phyloP scores from a whole-genome alignment of 1,140 invertebrate species.

The Bombus huntii region DNA sequence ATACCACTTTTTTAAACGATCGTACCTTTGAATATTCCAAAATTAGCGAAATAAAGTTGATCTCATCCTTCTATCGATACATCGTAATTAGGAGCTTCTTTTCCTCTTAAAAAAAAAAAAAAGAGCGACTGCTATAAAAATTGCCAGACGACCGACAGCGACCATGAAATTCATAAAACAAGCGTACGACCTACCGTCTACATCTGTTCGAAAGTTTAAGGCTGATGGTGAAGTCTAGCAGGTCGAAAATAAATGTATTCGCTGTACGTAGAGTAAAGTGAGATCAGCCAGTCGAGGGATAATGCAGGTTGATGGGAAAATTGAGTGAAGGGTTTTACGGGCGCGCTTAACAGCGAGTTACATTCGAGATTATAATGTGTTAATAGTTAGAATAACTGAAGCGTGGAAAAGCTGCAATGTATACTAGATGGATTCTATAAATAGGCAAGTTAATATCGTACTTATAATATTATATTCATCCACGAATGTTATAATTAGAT shows the following conservation, averaged over 20 bases:
- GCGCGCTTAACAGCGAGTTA: constrained; percentile 37
- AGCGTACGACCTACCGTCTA: no score
- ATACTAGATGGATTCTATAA: not conserved
- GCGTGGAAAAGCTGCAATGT: not conserved
- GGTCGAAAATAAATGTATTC: constrained; percentile 27
- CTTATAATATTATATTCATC: not conserved
- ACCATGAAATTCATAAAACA: constrained; percentile 9
- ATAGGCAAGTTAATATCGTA: not conserved
- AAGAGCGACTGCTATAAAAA: not conserved
- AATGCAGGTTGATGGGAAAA: constrained; percentile 47
- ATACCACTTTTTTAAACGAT: no score
- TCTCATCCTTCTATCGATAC: not conserved
- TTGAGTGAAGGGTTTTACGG: constrained; percentile 40
- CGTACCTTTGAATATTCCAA: no score
- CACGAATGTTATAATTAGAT: no score
- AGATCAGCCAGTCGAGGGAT: constrained; percentile 16
- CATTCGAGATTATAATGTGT: constrained; percentile 42
- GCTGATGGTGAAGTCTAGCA: constrained; percentile 1
- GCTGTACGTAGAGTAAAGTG: not conserved
- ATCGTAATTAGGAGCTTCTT: not conserved
- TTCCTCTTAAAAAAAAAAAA: not conserved
- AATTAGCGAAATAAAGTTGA: not conserved
- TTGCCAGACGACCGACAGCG: not conserved
- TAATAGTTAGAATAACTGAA: constrained; percentile 30
- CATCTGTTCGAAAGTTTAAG: not conserved